phyloP scores from a whole-genome alignment of 2,888 invertebrate genomes.

The Andrena marginata region DNA sequence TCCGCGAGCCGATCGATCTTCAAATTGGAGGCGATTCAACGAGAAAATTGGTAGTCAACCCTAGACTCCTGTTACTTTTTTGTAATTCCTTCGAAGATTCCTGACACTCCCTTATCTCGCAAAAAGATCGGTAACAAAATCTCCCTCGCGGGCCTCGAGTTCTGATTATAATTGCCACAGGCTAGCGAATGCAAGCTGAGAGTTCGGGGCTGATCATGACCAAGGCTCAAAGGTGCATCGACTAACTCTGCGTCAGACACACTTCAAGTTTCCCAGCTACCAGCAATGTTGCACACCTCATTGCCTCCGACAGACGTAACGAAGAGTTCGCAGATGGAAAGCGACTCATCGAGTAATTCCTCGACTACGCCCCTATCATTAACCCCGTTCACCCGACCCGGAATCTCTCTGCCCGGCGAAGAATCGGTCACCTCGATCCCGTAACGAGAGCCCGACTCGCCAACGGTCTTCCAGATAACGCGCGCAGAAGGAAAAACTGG shows the following conservation, averaged over 20 bases:
- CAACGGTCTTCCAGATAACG: slow-evolving; percentile 29
- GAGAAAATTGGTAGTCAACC: no score
- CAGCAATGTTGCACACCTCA: slow-evolving; percentile 15
- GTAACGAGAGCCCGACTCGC: slow-evolving; percentile 26
- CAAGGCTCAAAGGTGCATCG: neutral
- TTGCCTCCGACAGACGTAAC: slow-evolving; percentile 18
- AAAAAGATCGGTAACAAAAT: no score
- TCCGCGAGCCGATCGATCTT: no score
- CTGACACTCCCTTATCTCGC: no score
- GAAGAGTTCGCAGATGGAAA: slow-evolving; percentile 32
- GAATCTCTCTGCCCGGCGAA: slow-evolving; percentile 33
- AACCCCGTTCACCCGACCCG: slow-evolving; percentile 53
- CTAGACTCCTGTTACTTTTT: no score
- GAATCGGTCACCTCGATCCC: slow-evolving; percentile 32
- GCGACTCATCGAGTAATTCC: slow-evolving; percentile 3
- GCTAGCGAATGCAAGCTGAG: no score
- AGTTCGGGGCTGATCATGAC: no score
- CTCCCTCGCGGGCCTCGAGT: no score
- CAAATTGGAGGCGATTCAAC: no score
- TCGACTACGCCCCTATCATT: slow-evolving; percentile 44
- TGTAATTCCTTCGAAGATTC: no score
- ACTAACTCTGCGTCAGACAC: neutral
- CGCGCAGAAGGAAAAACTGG: neutral
- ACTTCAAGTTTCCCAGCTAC: neutral
- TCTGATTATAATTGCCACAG: no score